Evolutionary conservation across 2,797 vertebrate species (phyloP), one percentile per base, ranked within the genome.

Genomic region (Sibirionetta formosa): DNA sequence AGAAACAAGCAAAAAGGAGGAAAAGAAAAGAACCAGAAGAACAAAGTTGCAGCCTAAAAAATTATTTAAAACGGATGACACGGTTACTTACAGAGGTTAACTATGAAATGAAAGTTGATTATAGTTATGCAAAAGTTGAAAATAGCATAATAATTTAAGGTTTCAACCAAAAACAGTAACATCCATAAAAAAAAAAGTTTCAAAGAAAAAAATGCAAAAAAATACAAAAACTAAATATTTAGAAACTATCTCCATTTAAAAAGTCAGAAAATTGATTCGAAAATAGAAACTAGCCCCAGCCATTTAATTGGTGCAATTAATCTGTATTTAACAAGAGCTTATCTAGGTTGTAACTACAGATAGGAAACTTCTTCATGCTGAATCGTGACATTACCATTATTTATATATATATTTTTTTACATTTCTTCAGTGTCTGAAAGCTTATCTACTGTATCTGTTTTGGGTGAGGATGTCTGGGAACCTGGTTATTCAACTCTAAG

Each of bases 21-120:
- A 78, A 36, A 87, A 75, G 54, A 96, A 76, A 92, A 84, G 48
- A 92, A 91, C 77, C 40, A 96, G 61, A 93, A 96, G 79, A 91
- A 42, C 22, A 40, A 97, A 80, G 65, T 94, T 98, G 69, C 94
- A 97, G 92, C 98, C 98, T 65, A 97, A 89, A 92, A 98, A 98
- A 84, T 80, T 98, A 36, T 98, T 98, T 86, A 97, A 97, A 96
- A 29, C 68, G 27, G 78, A 90, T 66, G 85, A 91, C 70, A 54
- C 68, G 64, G 71, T 72, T 77, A 29, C 73, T 76, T 66, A 63
- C 70, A 89, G 88, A 98, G 97, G 98, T 98, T 84, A 80, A 98
- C 82, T 60, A 31, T 33, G 10, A 63, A 80, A 14, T 68, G 73
- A n/a, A 87, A 68, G 33, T 51, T 64, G 44, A 10, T 36, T 58